Conservation (phyloP, 2,888 invertebrate genomes). For the Lumbricus terrestris region DNA sequence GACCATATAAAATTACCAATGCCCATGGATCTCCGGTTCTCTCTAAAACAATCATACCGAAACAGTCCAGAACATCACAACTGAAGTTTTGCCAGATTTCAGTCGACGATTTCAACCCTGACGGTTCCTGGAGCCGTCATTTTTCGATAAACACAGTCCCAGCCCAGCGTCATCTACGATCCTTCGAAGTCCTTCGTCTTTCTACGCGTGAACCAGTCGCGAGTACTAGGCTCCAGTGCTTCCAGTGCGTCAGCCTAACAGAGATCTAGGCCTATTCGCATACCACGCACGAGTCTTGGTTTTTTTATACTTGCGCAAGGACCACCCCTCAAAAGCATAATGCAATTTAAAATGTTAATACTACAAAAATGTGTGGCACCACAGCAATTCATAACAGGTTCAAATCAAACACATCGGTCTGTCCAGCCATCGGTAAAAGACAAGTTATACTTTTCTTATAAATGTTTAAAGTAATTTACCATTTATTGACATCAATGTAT, state of each 20-base stretch:
- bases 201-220: neutral
- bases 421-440: neutral
- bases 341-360: neutral
- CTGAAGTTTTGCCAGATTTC: neutral
- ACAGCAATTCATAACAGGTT: neutral
- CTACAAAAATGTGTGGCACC: neutral
- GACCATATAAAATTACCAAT: neutral
- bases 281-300: neutral
- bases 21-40: neutral
- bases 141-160: neutral
- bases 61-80: neutral
- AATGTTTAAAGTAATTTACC: neutral
- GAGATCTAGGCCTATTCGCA: neutral
- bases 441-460: neutral
- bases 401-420: neutral
- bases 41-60: neutral
- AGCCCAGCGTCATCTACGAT: neutral
- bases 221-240: neutral
- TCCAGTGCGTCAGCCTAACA: neutral
- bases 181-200: neutral
- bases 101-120: neutral
- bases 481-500: neutral
- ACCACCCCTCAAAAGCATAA: neutral
- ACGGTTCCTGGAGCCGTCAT: neutral
- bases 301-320: neutral